phyloP scores from a whole-genome alignment of 2,888 invertebrate genomes.

The Megaustenia siamemsis region DNA sequence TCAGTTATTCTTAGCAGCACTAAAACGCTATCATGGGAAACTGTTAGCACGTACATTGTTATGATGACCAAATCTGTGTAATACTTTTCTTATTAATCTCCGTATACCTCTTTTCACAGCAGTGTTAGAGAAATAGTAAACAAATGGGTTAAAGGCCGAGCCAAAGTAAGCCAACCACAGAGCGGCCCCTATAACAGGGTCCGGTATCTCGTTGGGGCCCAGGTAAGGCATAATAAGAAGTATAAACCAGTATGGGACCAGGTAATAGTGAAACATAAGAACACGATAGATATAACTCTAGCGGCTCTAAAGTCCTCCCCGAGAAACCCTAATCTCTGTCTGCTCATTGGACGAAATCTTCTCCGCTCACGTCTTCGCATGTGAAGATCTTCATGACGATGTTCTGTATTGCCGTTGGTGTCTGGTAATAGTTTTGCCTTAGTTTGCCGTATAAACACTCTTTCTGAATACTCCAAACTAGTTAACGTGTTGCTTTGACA shows the following conservation, averaged over 20 bases:
- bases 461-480: not conserved
- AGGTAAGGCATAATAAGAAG: conserved; percentile 47
- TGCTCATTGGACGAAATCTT: not conserved
- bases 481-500: not conserved
- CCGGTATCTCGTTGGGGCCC: conserved; percentile 59
- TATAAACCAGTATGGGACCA: conserved; percentile 47
- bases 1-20: no score
- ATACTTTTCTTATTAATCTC: conserved; percentile 5
- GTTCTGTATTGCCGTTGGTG: conserved; percentile 7
- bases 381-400: not conserved
- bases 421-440: not conserved
- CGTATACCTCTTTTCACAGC: conserved; percentile 44
- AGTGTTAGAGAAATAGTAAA: conserved; percentile 67
- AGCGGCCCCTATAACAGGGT: conserved; percentile 60
- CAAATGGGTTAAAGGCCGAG: conserved; percentile 70
- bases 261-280: conserved; percentile 36
- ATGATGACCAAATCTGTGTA: conserved; percentile 34
- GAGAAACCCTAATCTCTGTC: conserved; percentile 14
- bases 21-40: not conserved
- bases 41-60: conserved; percentile 16
- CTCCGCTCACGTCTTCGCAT: not conserved
- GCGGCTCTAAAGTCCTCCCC: conserved; percentile 47
- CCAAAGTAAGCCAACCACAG: conserved; percentile 73
- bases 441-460: not conserved
- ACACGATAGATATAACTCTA: conserved; percentile 37